These are phyloP conservation scores for Eupithecia pulchellata DNA, from an alignment of 2,888 invertebrate species.

Conservation along the genomic window DNA sequence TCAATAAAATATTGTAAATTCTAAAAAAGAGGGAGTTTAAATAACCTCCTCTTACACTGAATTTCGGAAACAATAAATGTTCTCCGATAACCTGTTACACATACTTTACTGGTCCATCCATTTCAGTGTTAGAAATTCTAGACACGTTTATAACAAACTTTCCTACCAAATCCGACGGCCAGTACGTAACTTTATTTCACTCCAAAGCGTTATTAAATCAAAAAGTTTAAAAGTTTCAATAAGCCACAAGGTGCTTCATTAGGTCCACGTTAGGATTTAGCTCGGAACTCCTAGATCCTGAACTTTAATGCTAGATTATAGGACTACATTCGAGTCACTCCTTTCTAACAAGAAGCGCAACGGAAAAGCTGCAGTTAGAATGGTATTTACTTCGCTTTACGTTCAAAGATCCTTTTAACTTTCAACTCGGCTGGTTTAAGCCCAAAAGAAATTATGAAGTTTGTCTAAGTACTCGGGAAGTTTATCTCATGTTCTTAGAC, in stretches of 20 bases:
- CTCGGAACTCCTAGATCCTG: slow-evolving; percentile 40
- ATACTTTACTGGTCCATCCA: not conserved
- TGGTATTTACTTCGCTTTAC: slow-evolving; percentile 7
- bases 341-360: slow-evolving; percentile 30
- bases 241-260: slow-evolving; percentile 42
- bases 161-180: slow-evolving; percentile 15
- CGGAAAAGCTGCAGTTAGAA: slow-evolving; percentile 9
- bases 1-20: no score
- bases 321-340: slow-evolving; percentile 27
- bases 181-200: slow-evolving; percentile 28
- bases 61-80: not conserved
- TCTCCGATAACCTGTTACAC: not conserved
- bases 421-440: not conserved
- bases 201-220: slow-evolving; percentile 29
- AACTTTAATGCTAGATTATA: slow-evolving; percentile 42
- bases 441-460: slow-evolving; percentile 14
- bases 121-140: slow-evolving; percentile 17
- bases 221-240: slow-evolving; percentile 35
- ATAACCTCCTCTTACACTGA: not conserved
- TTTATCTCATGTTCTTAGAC: slow-evolving; percentile 3
- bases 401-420: slow-evolving; percentile 4
- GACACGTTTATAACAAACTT: slow-evolving; percentile 25
- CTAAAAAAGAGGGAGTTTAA: not conserved
- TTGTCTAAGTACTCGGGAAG: not conserved
- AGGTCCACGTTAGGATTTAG: slow-evolving; percentile 37